Base-by-base conservation (phyloP, 2,888 invertebrate genomes). In the Congeria kusceri region DNA sequence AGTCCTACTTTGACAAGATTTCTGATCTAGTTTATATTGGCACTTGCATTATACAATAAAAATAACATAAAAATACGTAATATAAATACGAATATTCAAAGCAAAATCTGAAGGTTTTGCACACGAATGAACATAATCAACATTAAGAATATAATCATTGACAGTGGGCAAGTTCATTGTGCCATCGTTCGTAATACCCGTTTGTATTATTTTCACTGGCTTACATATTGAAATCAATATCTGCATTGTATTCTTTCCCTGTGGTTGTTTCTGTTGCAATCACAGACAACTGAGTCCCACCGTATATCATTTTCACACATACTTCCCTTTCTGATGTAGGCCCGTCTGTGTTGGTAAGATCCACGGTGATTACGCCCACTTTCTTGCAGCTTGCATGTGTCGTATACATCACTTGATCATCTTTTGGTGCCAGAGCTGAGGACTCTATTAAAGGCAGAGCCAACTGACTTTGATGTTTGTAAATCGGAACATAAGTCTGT, bases 251-350 rank as follows among this genome's bases (percentile, higher is more conserved):
- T 29, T 61, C 71, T 32, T 63, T 67, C 20, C 72, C 78, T 0
- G 80, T 74, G 0, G 62, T 62, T 46, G 62, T 53, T 5, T 74
- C 67, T 18, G n/a, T 64, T 11, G 83, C 82, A 13, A 68, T 46
- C 0, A 86, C 84, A 13, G 71, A 58, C 1, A 86, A 23, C 57
- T 84, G 81, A 18, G 86, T 83, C 1, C 83, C 84, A 13, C 86
- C 86, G 53, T 83, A 84, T n/a, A 78, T 77, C 66, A 86, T 71
- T 9, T 64, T 53, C 0, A 80, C 86, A 0, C 57, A 65, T 2
- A 82, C 68, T 5, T 62, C 27, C 27, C 84, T 61, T 0, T 80
- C 56, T 0, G 56, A 20, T 11, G 69, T 78, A 1, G 74, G 81
- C 23, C 66, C 64, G 7, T 74, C 77, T 27, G 84, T 77, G 32